Evolutionary conservation across 2,888 invertebrate species (phyloP).

Genomic region (Lasioglossum lativentre): DNA sequence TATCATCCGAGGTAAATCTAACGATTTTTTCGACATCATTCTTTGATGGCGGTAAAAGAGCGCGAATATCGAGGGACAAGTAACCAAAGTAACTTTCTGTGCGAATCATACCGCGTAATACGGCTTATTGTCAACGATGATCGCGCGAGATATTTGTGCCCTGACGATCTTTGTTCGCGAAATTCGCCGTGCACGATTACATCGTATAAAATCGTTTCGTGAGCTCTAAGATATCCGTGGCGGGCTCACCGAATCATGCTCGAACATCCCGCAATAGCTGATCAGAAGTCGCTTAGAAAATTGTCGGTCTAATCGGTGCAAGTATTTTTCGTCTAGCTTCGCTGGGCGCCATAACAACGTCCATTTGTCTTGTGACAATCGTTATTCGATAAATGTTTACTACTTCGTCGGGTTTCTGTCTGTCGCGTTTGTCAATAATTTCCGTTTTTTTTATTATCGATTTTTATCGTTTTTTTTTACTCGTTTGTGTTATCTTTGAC

Average conservation of each 20-base stretch:
- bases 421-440: not conserved
- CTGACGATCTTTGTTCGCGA: slow-evolving; percentile 21
- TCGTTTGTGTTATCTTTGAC: not conserved
- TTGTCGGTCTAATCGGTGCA: not conserved
- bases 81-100: not conserved
- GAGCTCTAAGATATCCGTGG: not conserved
- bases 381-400: slow-evolving; percentile 51
- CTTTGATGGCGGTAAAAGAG: slow-evolving; percentile 37
- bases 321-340: slow-evolving; percentile 51
- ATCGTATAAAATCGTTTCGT: slow-evolving; percentile 23
- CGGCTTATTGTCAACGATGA: slow-evolving; percentile 57
- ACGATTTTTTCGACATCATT: slow-evolving; percentile 76
- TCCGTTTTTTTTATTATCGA: not conserved
- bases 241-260: not conserved
- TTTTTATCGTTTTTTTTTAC: not conserved
- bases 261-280: not conserved
- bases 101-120: slow-evolving; percentile 55
- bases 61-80: slow-evolving; percentile 46
- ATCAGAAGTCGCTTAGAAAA: slow-evolving; percentile 16
- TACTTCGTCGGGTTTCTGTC: not conserved
- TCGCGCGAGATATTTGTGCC: slow-evolving; percentile 27
- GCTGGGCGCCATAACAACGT: slow-evolving; percentile 74
- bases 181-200: slow-evolving; percentile 38
- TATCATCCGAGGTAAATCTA: slow-evolving; percentile 79
- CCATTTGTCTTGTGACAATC: slow-evolving; percentile 59